A percentile compares a stretch with the other conserved stretches of the same genome.
These are phyloP conservation scores for Neolamprologus fasciatus DNA, from an alignment of 2,113 vertebrate genomes.

Conservation along the genomic window DNA sequence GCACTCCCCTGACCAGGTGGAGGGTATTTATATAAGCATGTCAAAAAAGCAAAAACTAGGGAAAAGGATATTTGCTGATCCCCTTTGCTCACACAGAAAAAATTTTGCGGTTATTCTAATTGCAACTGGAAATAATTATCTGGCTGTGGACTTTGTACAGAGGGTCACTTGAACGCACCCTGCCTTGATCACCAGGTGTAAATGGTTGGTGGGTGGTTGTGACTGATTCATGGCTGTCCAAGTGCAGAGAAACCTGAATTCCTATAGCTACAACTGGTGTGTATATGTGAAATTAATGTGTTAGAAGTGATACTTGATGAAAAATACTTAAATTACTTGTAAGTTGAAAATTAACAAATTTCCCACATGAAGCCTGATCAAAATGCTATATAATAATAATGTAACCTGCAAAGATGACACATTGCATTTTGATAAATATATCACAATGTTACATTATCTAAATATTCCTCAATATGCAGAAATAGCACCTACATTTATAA, in stretches of 20 bases:
- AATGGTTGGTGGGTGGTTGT: conserved; percentile 40
- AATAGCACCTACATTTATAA: neutral
- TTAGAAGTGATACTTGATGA: neutral
- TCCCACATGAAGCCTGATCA: neutral
- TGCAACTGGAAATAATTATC: conserved; percentile 75
- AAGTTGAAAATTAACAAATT: neutral
- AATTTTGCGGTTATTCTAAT: conserved; percentile 56
- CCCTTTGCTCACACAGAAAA: conserved; percentile 37
- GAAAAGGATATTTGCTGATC: conserved; percentile 53
- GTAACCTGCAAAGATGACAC: neutral
- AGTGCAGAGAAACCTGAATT: conserved; percentile 6
- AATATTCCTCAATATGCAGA: neutral
- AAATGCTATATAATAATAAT: neutral
- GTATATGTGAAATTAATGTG: neutral
- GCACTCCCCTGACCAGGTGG: conserved; percentile 68
- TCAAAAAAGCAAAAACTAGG: conserved; percentile 52
- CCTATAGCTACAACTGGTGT: neutral
- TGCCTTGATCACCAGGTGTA: conserved; percentile 55
- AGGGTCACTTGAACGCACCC: conserved; percentile 51
- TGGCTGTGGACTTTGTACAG: conserved; percentile 51
- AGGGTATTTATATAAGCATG: conserved; percentile 66
- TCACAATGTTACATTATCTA: neutral
- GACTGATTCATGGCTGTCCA: conserved; percentile 49
- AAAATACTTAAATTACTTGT: neutral
- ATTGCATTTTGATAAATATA: neutral